Conservation (phyloP, 2,113 vertebrate species). For the Phalacrocorax carbo region DNA sequence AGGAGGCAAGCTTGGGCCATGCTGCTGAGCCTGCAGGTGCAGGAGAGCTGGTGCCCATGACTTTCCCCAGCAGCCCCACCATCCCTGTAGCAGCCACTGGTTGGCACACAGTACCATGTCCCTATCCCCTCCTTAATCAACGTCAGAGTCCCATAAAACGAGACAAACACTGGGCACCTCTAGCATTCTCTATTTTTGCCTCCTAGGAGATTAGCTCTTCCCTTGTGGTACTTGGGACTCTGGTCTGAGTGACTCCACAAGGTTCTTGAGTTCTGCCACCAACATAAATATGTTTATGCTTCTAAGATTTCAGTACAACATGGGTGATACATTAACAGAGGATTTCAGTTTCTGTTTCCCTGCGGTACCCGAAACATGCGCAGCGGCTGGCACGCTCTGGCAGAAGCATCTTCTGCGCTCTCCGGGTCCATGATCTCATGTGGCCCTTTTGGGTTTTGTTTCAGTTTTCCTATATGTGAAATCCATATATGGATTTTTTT, state of each 20-base stretch:
- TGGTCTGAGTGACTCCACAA: background rate
- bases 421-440: background rate
- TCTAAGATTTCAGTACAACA: background rate
- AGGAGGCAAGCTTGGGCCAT: accelerated
- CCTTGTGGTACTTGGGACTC: accelerated
- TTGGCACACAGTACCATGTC: accelerated
- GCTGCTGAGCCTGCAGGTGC: background rate
- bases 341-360: background rate
- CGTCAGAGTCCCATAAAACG: accelerated
- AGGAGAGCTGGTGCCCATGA: accelerated
- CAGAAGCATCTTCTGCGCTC: background rate
- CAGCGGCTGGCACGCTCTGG: accelerated
- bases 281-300: accelerated
- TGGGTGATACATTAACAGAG: background rate
- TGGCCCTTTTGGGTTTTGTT: background rate
- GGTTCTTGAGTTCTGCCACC: background rate
- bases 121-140: background rate
- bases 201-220: background rate
- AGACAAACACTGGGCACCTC: accelerated
- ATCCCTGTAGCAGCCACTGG: too few species aligned
- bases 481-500: constrained; percentile 9
- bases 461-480: background rate
- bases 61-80: background rate
- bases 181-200: background rate
- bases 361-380: accelerated